phyloP scores from a whole-genome alignment of 2,797 vertebrate species.

The Hyperoplus immaculatus region DNA sequence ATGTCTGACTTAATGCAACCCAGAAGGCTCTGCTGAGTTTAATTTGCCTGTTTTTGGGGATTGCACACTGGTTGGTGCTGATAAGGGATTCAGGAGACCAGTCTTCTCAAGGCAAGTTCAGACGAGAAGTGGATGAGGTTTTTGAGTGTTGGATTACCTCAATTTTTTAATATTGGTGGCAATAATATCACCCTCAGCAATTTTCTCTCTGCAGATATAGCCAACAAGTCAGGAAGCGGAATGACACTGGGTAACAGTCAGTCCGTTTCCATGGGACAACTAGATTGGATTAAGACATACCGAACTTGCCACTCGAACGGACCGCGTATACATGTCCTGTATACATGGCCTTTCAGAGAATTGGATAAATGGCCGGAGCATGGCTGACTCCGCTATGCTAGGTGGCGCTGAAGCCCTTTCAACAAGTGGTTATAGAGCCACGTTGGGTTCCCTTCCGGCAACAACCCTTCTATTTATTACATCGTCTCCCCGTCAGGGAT shows the following conservation, averaged over 20 bases:
- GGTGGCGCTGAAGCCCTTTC: no score
- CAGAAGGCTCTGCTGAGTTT: conserved; percentile 60
- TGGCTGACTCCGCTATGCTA: no score
- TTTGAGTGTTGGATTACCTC: not conserved
- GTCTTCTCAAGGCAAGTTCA: conserved; percentile 38
- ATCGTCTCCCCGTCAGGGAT: no score
- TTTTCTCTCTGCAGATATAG: not conserved
- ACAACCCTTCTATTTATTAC: no score
- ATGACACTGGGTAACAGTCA: not conserved
- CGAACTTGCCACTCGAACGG: no score
- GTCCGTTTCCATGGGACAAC: no score
- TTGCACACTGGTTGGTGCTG: conserved; percentile 55
- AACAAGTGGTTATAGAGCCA: no score
- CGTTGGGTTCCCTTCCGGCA: no score
- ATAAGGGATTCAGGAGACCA: conserved; percentile 55
- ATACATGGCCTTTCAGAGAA: no score
- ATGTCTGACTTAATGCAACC: conserved; percentile 73
- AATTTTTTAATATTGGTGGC: not conserved
- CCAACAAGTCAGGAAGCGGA: not conserved
- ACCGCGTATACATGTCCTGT: no score
- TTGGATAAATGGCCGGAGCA: no score
- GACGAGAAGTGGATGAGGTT: not conserved
- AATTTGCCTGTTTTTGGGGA: conserved; percentile 57
- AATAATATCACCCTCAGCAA: not conserved
- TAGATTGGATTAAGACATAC: no score